Evolutionary conservation across 2,888 invertebrate genomes (phyloP).

Genomic region (Amphimallon solstitiale): DNA sequence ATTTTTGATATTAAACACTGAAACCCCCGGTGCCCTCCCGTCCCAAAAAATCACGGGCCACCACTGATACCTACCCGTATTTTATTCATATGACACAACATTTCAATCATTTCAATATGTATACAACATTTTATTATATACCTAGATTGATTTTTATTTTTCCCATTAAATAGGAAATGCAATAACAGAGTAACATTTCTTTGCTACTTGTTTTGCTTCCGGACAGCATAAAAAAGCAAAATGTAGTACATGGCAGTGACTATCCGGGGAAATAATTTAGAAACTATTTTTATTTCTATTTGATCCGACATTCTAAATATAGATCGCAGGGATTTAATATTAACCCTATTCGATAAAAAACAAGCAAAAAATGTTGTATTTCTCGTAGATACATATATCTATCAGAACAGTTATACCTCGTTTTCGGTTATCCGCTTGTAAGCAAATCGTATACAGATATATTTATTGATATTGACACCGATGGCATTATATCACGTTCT

Average conservation of each 20-base stretch:
- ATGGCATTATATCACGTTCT: constrained; percentile 5
- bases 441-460: constrained; percentile 3
- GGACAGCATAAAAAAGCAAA: too few species aligned
- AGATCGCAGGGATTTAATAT: background rate
- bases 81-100: too few species aligned
- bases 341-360: background rate
- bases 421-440: background rate
- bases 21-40: too few species aligned
- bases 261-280: background rate
- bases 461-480: constrained; percentile 5
- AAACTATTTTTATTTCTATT: background rate
- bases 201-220: too few species aligned
- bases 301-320: constrained; percentile 9
- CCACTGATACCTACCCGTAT: too few species aligned
- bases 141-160: too few species aligned
- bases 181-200: too few species aligned
- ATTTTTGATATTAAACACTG: too few species aligned
- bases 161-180: too few species aligned
- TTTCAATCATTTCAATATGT: too few species aligned
- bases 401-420: constrained; percentile 4
- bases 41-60: too few species aligned
- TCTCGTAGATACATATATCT: background rate
- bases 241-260: background rate
- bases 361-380: background rate
- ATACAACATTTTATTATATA: too few species aligned